Conservation (phyloP, 1,140 invertebrate genomes). For the Lasaia peninsularis region DNA sequence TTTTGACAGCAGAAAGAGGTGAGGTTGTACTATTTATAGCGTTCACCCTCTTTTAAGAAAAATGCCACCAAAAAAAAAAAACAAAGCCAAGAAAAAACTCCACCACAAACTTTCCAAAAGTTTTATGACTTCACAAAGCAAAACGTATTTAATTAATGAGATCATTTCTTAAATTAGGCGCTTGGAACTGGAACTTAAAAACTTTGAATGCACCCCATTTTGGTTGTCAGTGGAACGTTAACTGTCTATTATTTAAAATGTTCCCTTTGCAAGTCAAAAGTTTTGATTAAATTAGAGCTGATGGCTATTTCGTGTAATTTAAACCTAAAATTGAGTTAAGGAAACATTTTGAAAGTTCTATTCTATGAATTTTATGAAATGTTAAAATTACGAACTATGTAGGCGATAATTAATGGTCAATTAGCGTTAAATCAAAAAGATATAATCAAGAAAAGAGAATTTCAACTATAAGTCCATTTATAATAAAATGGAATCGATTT, state of each 20-base stretch:
- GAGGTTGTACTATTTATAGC: too few relatives aligned
- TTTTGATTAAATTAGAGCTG: constrained; percentile 1
- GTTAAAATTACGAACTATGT: too few relatives aligned
- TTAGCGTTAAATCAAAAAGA: too few relatives aligned
- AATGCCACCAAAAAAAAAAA: background rate
- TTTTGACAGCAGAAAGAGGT: too few relatives aligned
- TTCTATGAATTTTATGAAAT: too few relatives aligned
- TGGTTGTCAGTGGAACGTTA: constrained; percentile 2
- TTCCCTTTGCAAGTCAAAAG: background rate
- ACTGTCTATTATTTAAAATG: constrained; percentile 4
- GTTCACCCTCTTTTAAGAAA: too few relatives aligned
- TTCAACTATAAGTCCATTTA: too few relatives aligned
- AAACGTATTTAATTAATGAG: constrained; percentile 3
- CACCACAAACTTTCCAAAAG: background rate
- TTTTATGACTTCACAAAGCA: background rate
- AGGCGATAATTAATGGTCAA: too few relatives aligned
- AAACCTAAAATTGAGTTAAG: background rate
- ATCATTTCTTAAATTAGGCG: constrained; percentile 7
- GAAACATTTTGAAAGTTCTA: too few relatives aligned
- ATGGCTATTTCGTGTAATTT: background rate
- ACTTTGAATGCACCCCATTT: constrained; percentile 9
- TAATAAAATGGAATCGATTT: too few relatives aligned
- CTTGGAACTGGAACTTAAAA: background rate
- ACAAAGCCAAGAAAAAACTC: background rate
- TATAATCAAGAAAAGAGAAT: too few relatives aligned